These are phyloP conservation scores for Varanus salvator DNA, from an alignment of 2,113 vertebrate genomes.

Conservation along the genomic window DNA sequence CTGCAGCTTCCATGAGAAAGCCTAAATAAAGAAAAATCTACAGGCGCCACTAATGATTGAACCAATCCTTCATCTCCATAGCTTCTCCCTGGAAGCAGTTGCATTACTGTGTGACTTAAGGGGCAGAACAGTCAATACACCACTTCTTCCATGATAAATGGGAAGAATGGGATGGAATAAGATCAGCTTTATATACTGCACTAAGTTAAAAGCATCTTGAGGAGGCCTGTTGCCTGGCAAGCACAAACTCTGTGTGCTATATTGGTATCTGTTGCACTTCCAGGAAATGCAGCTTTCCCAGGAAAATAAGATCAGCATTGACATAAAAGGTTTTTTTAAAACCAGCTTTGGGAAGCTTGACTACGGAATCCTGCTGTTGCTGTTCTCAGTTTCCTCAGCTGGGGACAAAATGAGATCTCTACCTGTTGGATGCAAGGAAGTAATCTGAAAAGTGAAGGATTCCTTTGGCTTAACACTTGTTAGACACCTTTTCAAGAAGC, in stretches of 20 bases:
- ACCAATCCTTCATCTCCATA: not conserved
- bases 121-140: no score
- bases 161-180: not conserved
- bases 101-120: not conserved
- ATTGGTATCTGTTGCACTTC: not conserved
- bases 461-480: conserved; percentile 55
- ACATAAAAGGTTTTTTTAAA: conserved; percentile 8
- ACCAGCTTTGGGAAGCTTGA: conserved; percentile 47
- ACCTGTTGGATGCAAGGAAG: conserved; percentile 59
- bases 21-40: not conserved
- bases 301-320: not conserved
- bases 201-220: not conserved
- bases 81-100: not conserved
- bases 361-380: not conserved
- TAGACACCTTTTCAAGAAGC: conserved; percentile 61
- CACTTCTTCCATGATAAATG: not conserved
- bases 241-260: not conserved
- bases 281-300: not conserved
- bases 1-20: not conserved
- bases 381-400: conserved; percentile 45
- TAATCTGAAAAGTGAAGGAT: conserved; percentile 56
- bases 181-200: not conserved
- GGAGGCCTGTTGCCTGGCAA: not conserved
- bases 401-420: conserved; percentile 50
- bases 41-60: not conserved